phyloP scores from a whole-genome alignment of 2,888 invertebrate species.

The Odontothrips loti region DNA sequence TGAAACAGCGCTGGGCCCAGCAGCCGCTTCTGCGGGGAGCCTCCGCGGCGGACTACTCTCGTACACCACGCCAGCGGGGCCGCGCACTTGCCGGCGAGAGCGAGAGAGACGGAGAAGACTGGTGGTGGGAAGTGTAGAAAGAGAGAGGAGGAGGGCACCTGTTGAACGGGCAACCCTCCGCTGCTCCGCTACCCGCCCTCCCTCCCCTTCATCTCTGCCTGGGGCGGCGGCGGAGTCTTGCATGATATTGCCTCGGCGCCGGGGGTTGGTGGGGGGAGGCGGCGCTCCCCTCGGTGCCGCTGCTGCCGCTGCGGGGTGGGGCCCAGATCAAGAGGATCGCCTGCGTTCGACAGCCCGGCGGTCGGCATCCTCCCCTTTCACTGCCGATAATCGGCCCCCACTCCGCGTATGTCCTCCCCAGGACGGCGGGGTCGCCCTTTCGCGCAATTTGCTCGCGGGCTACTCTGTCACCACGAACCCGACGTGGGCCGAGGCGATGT shows the following conservation, averaged over 20 bases:
- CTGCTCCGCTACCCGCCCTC: not conserved
- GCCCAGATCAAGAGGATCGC: not conserved
- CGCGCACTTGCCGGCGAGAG: not conserved
- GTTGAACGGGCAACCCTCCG: not conserved
- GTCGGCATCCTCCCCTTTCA: not conserved
- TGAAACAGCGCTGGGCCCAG: not conserved
- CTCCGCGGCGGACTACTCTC: too few relatives aligned
- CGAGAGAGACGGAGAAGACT: not conserved
- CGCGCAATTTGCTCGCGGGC: too few relatives aligned
- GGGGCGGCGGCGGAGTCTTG: not conserved
- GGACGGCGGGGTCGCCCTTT: too few relatives aligned
- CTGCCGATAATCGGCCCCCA: not conserved
- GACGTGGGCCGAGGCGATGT: too few relatives aligned
- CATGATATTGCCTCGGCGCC: not conserved
- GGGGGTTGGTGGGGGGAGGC: not conserved
- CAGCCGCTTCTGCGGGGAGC: not conserved
- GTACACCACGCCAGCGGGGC: too few relatives aligned
- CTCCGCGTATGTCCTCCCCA: too few relatives aligned
- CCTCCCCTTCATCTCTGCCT: not conserved
- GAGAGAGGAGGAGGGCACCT: not conserved
- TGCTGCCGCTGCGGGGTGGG: not conserved
- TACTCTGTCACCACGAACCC: too few relatives aligned
- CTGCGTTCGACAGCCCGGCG: not conserved
- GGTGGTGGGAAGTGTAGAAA: not conserved
- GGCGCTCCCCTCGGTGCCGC: not conserved